These are phyloP conservation scores for Chelon labrosus DNA, from an alignment of 2,797 vertebrate species.

Conservation along the genomic window DNA sequence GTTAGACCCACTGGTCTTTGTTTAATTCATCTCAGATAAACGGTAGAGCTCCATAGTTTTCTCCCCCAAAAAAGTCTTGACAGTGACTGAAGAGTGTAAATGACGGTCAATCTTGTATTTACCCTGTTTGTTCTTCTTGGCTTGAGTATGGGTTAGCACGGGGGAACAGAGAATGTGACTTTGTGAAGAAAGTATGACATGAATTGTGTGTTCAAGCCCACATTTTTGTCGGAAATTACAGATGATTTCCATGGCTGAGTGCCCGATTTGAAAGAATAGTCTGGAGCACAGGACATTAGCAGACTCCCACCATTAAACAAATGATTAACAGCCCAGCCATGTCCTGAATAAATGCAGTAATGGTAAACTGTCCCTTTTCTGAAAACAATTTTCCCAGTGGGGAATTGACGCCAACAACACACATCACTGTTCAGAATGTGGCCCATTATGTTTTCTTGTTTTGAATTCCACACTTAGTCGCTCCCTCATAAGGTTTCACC, in stretches of 20 bases:
- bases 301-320: neutral
- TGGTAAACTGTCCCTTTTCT: neutral
- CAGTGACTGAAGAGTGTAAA: slow-evolving; percentile 8
- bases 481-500: slow-evolving; percentile 1
- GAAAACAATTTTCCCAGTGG: neutral
- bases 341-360: neutral
- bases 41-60: neutral
- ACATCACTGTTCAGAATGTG: neutral
- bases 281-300: neutral
- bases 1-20: neutral
- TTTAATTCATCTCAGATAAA: neutral
- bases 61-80: slow-evolving; percentile 21
- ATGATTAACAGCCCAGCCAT: neutral
- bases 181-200: neutral
- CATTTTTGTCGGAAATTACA: slow-evolving; percentile 8
- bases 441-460: slow-evolving; percentile 1
- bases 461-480: neutral
- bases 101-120: slow-evolving; percentile 34
- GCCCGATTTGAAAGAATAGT: slow-evolving; percentile 1
- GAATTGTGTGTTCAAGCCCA: neutral
- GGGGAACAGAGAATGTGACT: neutral
- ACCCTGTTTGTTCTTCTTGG: slow-evolving; percentile 36
- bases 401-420: neutral
- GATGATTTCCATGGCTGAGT: neutral
- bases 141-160: slow-evolving; percentile 34